Conservation (phyloP, 1,140 invertebrate species). For the Oryctes rhinoceros region DNA sequence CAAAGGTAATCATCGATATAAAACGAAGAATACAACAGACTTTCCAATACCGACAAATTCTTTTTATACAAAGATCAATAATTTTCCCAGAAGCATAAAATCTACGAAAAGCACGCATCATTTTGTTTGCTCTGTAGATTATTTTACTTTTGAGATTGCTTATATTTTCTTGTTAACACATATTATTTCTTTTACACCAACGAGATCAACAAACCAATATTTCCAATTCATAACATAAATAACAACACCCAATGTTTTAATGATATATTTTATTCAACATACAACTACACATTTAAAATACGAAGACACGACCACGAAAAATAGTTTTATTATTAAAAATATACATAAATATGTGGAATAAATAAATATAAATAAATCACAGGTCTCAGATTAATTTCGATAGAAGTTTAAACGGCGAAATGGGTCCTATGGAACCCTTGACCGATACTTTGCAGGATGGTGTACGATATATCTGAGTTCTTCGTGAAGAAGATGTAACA, state of each 20-base stretch:
- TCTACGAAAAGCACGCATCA: no score
- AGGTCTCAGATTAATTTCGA: slow-evolving; percentile 2
- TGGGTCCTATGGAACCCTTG: slow-evolving; percentile 57
- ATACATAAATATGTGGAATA: slow-evolving; percentile 24
- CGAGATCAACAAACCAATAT: no score
- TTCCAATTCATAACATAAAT: background rate
- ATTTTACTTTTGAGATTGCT: no score
- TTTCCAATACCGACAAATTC: no score
- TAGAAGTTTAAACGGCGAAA: slow-evolving; percentile 53
- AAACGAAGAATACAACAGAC: no score
- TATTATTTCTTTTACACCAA: no score
- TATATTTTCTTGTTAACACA: no score
- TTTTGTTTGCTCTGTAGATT: no score
- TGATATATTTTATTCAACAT: slow-evolving; percentile 31
- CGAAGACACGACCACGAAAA: slow-evolving; percentile 10
- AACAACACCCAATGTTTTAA: background rate
- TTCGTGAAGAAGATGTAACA: slow-evolving; percentile 67
- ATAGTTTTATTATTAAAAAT: slow-evolving; percentile 38
- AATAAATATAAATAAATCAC: slow-evolving; percentile 42
- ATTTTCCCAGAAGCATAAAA: no score
- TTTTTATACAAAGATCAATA: no score
- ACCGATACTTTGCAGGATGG: slow-evolving; percentile 60
- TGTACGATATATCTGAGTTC: slow-evolving; percentile 62
- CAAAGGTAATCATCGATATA: no score
- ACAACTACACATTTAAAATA: slow-evolving; percentile 25